phyloP scores from a whole-genome alignment of 1,140 invertebrate species.

The Cyclina sinensis region DNA sequence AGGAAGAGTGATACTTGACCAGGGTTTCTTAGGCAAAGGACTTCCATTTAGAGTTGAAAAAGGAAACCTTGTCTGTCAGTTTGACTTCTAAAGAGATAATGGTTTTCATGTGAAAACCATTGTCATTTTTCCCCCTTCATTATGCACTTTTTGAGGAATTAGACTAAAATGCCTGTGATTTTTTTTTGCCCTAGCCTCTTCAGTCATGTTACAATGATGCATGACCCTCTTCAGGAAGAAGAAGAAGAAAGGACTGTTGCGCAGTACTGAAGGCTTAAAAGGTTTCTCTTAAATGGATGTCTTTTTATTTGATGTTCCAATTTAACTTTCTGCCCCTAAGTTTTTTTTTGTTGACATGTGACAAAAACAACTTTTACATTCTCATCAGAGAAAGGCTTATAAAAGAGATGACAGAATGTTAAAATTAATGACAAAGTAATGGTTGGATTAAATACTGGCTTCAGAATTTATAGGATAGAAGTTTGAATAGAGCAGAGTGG shows the following conservation, averaged over 20 bases:
- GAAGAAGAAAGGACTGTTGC: neutral
- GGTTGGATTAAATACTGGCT: neutral
- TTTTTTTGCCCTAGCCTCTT: neutral
- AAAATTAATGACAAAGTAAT: constrained; percentile 24
- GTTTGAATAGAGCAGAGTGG: neutral
- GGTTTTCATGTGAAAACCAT: neutral
- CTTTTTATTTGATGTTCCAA: constrained; percentile 37
- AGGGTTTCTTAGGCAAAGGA: neutral
- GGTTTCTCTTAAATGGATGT: neutral
- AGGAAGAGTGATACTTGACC: constrained; percentile 22
- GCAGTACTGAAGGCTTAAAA: neutral
- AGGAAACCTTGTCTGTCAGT: neutral
- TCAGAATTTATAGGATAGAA: constrained; percentile 4
- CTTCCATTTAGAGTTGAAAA: neutral
- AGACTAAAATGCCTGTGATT: neutral
- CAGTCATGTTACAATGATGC: neutral
- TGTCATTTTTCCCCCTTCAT: neutral
- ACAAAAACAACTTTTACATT: constrained; percentile 15
- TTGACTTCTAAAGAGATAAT: constrained; percentile 1
- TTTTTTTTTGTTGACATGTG: constrained; percentile 8
- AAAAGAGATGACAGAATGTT: constrained; percentile 28
- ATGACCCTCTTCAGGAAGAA: neutral
- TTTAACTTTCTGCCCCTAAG: constrained; percentile 1
- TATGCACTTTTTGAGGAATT: neutral
- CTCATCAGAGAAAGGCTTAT: neutral